Conservation (phyloP, 2,888 invertebrate species). For the Emmelina monodactyla region DNA sequence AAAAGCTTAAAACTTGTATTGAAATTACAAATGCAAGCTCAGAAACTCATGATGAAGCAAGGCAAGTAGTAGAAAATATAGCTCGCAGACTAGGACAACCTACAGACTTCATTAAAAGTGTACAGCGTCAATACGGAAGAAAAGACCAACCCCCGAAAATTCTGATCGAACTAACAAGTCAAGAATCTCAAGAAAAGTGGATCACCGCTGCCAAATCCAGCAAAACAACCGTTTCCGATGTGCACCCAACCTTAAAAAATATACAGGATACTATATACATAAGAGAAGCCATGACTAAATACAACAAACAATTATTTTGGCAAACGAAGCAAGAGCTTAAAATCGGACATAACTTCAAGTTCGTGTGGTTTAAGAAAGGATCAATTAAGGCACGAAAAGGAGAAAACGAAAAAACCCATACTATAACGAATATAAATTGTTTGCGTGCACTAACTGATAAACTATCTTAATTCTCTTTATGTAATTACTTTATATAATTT, state of each 20-base stretch:
- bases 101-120: too few species aligned
- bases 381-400: neutral
- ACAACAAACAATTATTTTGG: neutral
- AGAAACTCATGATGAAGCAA: neutral
- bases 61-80: too few species aligned
- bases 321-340: neutral
- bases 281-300: neutral
- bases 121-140: too few species aligned
- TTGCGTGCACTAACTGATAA: too few species aligned
- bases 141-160: too few species aligned
- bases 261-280: neutral
- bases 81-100: too few species aligned
- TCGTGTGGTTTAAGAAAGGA: slow-evolving; percentile 2
- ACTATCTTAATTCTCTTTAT: too few species aligned
- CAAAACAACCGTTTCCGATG: neutral
- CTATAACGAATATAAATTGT: neutral
- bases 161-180: too few species aligned
- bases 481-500: neutral
- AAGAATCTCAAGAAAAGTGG: neutral
- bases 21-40: too few species aligned
- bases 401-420: neutral
- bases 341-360: neutral
- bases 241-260: neutral
- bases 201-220: neutral
- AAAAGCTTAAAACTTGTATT: too few species aligned